phyloP scores from a whole-genome alignment of 1,140 invertebrate species.

The Penaeus japonicus region DNA sequence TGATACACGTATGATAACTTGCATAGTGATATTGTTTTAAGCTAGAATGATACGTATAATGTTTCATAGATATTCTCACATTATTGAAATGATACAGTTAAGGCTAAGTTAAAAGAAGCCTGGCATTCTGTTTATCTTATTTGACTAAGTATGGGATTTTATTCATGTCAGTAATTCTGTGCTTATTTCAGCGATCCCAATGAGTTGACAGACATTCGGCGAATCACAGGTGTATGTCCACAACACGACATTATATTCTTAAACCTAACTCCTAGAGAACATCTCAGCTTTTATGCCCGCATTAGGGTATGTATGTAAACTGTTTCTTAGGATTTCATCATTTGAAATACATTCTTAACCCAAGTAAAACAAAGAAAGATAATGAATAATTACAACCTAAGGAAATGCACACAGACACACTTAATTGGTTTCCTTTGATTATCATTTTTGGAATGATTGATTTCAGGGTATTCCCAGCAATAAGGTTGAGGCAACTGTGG shows the following conservation, averaged over 20 bases:
- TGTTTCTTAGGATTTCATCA: not conserved
- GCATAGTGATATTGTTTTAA: no score
- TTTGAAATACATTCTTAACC: not conserved
- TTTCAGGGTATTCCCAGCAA: conserved; percentile 32
- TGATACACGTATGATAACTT: no score
- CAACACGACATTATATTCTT: conserved; percentile 95
- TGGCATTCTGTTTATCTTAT: no score
- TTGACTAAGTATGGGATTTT: no score
- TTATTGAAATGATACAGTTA: no score
- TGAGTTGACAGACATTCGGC: conserved; percentile 69
- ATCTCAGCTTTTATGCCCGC: conserved; percentile 84
- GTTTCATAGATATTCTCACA: no score
- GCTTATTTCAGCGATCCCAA: conserved; percentile 42
- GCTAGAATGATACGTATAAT: no score
- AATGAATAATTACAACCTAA: no score
- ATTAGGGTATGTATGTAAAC: conserved; percentile 66
- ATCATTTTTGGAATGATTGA: not conserved
- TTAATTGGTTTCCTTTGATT: not conserved
- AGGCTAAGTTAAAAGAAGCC: no score
- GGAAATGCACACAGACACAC: no score
- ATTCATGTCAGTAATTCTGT: not conserved
- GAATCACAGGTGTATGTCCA: conserved; percentile 86
- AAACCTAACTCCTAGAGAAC: conserved; percentile 88
- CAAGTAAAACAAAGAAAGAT: not conserved
- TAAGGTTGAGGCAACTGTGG: conserved; percentile 25